Percentiles rank a stretch among this genome's conserved stretches.
Evolutionary conservation across 1,140 invertebrate genomes (phyloP).

Genomic region (Atta cephalotes): DNA sequence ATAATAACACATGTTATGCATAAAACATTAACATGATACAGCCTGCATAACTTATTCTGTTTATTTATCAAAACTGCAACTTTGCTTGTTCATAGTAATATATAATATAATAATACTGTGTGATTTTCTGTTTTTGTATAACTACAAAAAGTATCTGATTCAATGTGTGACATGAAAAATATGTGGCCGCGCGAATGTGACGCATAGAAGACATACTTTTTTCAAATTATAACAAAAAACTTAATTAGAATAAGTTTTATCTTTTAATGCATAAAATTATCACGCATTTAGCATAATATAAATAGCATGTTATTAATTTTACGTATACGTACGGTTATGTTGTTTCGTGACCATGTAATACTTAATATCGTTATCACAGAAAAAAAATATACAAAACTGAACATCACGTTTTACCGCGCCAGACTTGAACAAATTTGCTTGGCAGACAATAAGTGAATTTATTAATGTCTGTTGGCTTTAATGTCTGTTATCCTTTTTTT

Average conservation of each 20-base stretch:
- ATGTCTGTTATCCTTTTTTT: not conserved
- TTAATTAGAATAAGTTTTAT: slow-evolving; percentile 24
- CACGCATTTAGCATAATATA: not conserved
- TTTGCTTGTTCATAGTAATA: not conserved
- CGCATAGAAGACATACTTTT: not conserved
- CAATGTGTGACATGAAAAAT: slow-evolving; percentile 24
- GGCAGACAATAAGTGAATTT: slow-evolving; percentile 9
- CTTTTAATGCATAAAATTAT: not conserved
- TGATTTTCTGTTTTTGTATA: slow-evolving; percentile 30
- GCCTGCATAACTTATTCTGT: not conserved
- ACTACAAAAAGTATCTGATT: slow-evolving; percentile 46
- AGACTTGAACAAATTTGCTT: slow-evolving; percentile 16
- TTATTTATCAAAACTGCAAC: slow-evolving; percentile 30
- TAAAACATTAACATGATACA: slow-evolving; percentile 20
- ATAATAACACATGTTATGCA: not conserved
- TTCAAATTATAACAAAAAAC: not conserved
- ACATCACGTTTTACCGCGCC: slow-evolving; percentile 11
- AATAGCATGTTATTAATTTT: slow-evolving; percentile 35
- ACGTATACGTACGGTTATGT: not conserved
- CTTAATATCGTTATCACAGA: slow-evolving; percentile 9
- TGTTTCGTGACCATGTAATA: slow-evolving; percentile 1
- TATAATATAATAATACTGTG: too few relatives aligned
- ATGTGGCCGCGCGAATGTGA: not conserved
- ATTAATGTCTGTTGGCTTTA: slow-evolving; percentile 1
- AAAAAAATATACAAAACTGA: slow-evolving; percentile 26